Conservation (phyloP, 2,888 invertebrate genomes). For the Penaeus monodon region DNA sequence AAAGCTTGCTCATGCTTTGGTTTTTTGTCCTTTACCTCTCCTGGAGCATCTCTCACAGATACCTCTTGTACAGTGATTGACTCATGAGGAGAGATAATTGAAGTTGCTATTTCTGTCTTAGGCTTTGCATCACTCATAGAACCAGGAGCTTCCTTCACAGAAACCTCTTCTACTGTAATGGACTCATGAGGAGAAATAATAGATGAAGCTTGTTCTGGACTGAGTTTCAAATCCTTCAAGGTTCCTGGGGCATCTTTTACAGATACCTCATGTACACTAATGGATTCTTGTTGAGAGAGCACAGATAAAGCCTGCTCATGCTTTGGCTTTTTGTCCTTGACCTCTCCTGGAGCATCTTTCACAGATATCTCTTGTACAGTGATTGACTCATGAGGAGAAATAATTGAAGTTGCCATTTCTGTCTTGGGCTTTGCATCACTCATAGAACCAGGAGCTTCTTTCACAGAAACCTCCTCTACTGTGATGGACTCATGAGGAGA, state of each 20-base stretch:
- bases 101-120: constrained; percentile 36
- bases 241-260: constrained; percentile 67
- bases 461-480: constrained; percentile 66
- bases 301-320: constrained; percentile 30
- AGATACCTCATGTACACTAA: constrained; percentile 68
- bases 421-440: constrained; percentile 38
- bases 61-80: constrained; percentile 39
- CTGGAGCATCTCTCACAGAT: constrained; percentile 38
- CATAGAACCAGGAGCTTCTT: constrained; percentile 51
- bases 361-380: constrained; percentile 63
- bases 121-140: constrained; percentile 26
- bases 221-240: constrained; percentile 66
- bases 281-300: constrained; percentile 45
- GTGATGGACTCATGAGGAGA: constrained; percentile 65
- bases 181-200: constrained; percentile 66
- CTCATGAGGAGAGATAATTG: constrained; percentile 37
- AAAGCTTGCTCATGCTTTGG: constrained; percentile 42
- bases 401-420: constrained; percentile 35
- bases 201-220: constrained; percentile 41
- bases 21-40: constrained; percentile 23
- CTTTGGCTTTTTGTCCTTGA: constrained; percentile 29
- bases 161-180: constrained; percentile 66
- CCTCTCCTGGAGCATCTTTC: constrained; percentile 39
- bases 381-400: constrained; percentile 55
- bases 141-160: constrained; percentile 69